phyloP scores from a whole-genome alignment of 2,113 vertebrate genomes.

The Carollia perspicillata region DNA sequence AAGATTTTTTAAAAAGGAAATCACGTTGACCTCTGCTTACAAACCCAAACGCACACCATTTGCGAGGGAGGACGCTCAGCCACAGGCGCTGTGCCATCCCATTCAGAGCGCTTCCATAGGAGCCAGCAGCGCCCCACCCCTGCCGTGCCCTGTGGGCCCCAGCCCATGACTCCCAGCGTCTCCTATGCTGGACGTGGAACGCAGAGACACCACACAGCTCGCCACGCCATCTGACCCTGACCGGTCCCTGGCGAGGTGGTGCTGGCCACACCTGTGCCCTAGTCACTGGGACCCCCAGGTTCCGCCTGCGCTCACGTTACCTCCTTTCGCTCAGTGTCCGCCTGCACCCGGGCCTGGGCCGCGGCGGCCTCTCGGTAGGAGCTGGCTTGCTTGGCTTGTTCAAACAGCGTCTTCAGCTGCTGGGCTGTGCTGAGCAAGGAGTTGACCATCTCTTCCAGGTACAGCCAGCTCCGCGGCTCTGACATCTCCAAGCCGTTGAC shows the following conservation, averaged over 20 bases:
- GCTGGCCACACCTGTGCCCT: background rate
- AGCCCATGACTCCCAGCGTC: background rate
- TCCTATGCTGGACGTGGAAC: background rate
- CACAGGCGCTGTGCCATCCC: fast-evolving
- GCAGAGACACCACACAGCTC: background rate
- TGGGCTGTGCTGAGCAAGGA: constrained; percentile 91
- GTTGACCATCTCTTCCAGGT: constrained; percentile 94
- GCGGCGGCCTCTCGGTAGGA: constrained; percentile 76
- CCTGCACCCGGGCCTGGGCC: constrained; percentile 82
- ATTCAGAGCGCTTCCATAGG: no score
- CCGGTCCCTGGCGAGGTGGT: background rate
- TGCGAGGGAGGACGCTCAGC: fast-evolving
- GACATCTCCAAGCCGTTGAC: constrained; percentile 87
- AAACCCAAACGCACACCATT: background rate
- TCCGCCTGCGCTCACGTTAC: constrained; percentile 66
- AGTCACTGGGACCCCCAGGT: background rate
- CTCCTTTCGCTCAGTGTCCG: constrained; percentile 88
- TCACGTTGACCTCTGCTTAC: background rate
- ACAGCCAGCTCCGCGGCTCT: constrained; percentile 90
- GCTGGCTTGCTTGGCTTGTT: constrained; percentile 92
- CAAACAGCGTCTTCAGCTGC: constrained; percentile 93
- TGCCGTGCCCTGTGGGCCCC: fast-evolving
- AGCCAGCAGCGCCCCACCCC: background rate
- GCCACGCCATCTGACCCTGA: background rate
- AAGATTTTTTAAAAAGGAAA: background rate